Conservation (phyloP, 2,113 vertebrate species). For the Heterotilapia buettikoferi region DNA sequence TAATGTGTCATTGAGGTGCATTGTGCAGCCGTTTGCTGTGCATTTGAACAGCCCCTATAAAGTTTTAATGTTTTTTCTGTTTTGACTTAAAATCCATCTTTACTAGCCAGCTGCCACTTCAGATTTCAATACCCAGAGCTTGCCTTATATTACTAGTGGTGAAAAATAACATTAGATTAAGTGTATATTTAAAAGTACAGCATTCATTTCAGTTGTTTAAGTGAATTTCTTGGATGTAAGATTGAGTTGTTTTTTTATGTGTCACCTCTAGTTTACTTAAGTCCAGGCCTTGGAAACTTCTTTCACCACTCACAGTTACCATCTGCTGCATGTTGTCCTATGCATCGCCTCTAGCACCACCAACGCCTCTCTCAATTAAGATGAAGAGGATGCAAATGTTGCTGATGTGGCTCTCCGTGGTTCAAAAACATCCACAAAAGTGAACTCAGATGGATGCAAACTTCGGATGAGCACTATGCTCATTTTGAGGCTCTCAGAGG, state of each 20-base stretch:
- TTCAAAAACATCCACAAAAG: background rate
- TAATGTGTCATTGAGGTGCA: background rate
- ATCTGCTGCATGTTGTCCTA: background rate
- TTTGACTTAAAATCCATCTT: background rate
- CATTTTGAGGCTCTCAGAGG: background rate
- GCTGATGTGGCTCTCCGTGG: background rate
- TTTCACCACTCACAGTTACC: background rate
- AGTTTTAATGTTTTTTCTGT: background rate
- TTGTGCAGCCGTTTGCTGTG: background rate
- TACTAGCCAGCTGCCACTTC: background rate
- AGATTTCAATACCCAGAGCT: background rate
- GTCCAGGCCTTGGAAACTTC: background rate
- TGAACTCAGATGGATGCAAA: background rate
- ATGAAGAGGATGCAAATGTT: background rate
- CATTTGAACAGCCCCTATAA: background rate
- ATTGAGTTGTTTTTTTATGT: background rate
- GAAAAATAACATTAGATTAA: background rate
- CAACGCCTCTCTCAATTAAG: background rate
- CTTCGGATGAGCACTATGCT: background rate
- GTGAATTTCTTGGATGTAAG: background rate
- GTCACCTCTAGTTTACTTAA: background rate
- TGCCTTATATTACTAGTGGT: background rate
- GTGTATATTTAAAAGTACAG: background rate
- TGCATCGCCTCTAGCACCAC: background rate
- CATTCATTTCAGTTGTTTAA: background rate